Conservation (phyloP, 2,888 invertebrate species). For the Silvanus unidentatus region DNA sequence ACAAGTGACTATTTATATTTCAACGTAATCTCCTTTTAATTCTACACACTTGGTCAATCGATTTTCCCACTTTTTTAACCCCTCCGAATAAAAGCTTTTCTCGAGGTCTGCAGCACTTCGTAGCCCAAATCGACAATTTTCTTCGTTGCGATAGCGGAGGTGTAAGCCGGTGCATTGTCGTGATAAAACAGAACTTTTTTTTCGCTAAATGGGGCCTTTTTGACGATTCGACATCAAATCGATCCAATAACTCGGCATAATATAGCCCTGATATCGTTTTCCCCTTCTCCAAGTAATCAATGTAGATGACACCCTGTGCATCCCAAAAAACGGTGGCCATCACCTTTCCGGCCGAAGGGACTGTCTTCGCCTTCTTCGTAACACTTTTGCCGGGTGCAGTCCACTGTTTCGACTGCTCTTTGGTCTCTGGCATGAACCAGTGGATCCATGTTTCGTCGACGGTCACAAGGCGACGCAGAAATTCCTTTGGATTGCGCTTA, state of each 20-base stretch:
- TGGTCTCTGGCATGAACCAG: slow-evolving; percentile 9
- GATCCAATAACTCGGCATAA: slow-evolving; percentile 3
- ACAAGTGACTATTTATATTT: not conserved
- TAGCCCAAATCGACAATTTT: slow-evolving; percentile 1
- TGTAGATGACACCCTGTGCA: slow-evolving; percentile 27
- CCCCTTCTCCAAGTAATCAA: slow-evolving; percentile 32
- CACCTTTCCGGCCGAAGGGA: slow-evolving; percentile 27
- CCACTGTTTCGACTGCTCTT: slow-evolving; percentile 14
- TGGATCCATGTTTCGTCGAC: slow-evolving; percentile 15
- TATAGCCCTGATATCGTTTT: slow-evolving; percentile 25
- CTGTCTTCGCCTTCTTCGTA: slow-evolving; percentile 24
- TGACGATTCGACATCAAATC: slow-evolving; percentile 1
- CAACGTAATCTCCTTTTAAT: slow-evolving; percentile 3
- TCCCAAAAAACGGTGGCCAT: slow-evolving; percentile 35
- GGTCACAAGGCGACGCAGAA: slow-evolving; percentile 15
- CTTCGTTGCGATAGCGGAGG: not conserved
- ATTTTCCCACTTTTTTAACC: not conserved
- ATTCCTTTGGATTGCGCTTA: slow-evolving; percentile 13
- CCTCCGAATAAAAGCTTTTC: not conserved
- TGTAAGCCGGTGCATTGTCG: slow-evolving; percentile 6
- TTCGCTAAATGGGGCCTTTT: slow-evolving; percentile 3
- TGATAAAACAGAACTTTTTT: slow-evolving; percentile 5
- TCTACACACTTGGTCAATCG: not conserved
- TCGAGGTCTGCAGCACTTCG: slow-evolving; percentile 2
- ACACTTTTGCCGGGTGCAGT: slow-evolving; percentile 9